Percentiles rank a stretch among this genome's conserved stretches.
Evolutionary conservation across 2,797 vertebrate species (phyloP).

Genomic region (Rhinogobio ventralis): DNA sequence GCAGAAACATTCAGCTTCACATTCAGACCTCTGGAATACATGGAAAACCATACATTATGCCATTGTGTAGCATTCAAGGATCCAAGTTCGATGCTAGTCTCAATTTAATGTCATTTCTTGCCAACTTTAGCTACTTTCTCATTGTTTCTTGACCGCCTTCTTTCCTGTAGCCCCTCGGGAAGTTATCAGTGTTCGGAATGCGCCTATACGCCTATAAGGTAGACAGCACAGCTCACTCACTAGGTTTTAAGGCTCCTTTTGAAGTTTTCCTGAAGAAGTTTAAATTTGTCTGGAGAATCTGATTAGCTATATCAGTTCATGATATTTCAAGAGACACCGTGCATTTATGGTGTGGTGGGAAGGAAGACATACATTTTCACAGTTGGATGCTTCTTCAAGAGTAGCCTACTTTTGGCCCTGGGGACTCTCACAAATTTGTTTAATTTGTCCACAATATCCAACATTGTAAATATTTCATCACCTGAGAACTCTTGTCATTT

Average conservation of each 20-base stretch:
- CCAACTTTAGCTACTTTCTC: slow-evolving; percentile 1
- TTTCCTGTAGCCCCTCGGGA: slow-evolving; percentile 11
- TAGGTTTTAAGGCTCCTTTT: neutral
- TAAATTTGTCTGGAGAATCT: neutral
- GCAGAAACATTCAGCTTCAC: neutral
- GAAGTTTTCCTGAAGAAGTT: neutral
- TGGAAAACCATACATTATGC: neutral
- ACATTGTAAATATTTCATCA: neutral
- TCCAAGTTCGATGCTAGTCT: neutral
- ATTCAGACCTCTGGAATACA: neutral
- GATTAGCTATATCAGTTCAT: neutral
- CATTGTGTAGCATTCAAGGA: neutral
- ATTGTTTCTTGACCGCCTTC: slow-evolving; percentile 19
- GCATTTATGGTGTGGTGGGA: neutral
- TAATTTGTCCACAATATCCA: neutral
- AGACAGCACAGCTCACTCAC: neutral
- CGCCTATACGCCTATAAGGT: neutral
- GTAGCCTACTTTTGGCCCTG: neutral
- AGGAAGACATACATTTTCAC: neutral
- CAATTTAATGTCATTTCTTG: neutral
- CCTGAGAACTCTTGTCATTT: neutral
- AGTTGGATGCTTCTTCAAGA: neutral
- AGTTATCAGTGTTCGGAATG: neutral
- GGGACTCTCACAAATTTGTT: neutral
- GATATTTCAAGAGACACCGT: neutral